phyloP scores from a whole-genome alignment of 1,140 invertebrate species.

The Acromyrmex charruanus region DNA sequence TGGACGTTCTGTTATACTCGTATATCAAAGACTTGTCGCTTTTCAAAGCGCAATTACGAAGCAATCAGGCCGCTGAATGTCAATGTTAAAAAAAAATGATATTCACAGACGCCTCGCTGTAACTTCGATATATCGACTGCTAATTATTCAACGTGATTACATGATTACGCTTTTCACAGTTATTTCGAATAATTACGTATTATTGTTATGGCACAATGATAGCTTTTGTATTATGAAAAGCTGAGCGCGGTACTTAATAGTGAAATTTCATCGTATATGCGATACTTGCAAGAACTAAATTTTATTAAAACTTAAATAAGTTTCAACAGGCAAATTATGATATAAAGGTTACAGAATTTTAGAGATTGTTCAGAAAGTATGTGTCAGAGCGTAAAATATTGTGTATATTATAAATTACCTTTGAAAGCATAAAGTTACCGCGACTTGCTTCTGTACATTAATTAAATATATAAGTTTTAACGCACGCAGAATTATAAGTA shows the following conservation, averaged over 20 bases:
- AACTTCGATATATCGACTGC: background rate
- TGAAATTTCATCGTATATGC: background rate
- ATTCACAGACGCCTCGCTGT: background rate
- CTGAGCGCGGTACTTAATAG: background rate
- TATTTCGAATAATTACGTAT: background rate
- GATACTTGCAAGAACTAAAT: slow-evolving; percentile 10
- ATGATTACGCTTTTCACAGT: background rate
- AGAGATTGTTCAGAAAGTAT: slow-evolving; percentile 34
- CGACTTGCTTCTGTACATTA: background rate
- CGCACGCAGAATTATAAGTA: background rate
- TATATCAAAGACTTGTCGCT: slow-evolving; percentile 48
- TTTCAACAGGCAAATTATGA: background rate
- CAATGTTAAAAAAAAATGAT: slow-evolving; percentile 33
- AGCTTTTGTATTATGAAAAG: slow-evolving; percentile 27
- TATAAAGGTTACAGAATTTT: background rate
- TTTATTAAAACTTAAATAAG: slow-evolving; percentile 25
- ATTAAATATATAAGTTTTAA: slow-evolving; percentile 8
- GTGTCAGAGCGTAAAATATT: background rate
- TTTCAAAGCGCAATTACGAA: slow-evolving; percentile 39
- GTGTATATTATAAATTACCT: background rate
- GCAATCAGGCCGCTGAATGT: slow-evolving; percentile 24
- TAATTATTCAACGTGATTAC: background rate
- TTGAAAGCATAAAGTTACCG: slow-evolving; percentile 9
- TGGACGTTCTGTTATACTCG: slow-evolving; percentile 10
- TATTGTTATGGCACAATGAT: slow-evolving; percentile 10